phyloP scores from a whole-genome alignment of 1,140 invertebrate genomes.

The Listronotus bonariensis region DNA sequence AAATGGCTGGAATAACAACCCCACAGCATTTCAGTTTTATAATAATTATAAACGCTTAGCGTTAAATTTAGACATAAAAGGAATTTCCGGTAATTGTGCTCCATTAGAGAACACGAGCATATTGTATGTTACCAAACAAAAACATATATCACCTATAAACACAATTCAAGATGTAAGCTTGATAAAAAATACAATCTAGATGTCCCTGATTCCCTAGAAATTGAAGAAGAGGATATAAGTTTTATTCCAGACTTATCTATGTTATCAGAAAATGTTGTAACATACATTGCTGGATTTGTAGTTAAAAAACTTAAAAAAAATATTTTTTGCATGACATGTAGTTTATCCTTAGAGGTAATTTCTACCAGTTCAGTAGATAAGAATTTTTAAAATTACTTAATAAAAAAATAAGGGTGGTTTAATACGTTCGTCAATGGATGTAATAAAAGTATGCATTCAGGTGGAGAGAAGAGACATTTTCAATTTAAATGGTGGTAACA shows the following conservation, averaged over 20 bases:
- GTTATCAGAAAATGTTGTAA: not conserved
- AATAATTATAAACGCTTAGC: not conserved
- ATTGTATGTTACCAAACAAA: not conserved
- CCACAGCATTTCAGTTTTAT: conserved; percentile 6
- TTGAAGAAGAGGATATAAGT: not conserved
- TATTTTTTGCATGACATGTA: not conserved
- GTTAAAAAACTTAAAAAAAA: not conserved
- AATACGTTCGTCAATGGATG: too few relatives aligned
- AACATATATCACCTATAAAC: not conserved
- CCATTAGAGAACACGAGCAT: not conserved
- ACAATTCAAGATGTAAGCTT: not conserved
- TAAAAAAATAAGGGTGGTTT: too few relatives aligned
- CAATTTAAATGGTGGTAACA: too few relatives aligned
- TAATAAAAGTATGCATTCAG: too few relatives aligned
- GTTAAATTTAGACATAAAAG: not conserved
- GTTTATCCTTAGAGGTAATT: not conserved
- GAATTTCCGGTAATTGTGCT: not conserved
- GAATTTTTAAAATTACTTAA: not conserved
- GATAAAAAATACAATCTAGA: not conserved
- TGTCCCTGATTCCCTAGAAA: not conserved
- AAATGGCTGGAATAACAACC: conserved; percentile 2
- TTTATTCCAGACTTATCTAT: not conserved
- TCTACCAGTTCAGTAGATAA: not conserved
- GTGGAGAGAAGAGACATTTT: too few relatives aligned
- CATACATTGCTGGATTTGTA: too few relatives aligned